Evolutionary conservation across 2,797 vertebrate species (phyloP).

Genomic region (Carapus acus): DNA sequence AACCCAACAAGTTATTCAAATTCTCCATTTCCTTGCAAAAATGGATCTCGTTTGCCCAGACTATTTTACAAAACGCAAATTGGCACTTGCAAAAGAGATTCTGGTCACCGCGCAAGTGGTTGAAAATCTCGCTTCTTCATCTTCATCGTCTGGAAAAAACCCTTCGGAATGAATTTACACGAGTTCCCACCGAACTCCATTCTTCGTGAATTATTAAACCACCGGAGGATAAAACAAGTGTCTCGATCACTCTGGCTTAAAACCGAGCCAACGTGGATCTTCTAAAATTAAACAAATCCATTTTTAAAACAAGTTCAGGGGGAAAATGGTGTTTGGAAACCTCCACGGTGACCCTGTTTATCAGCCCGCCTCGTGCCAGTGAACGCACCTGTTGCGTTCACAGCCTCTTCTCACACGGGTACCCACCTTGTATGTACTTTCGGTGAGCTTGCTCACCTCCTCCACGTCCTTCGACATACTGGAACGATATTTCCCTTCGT

Average conservation of each 20-base stretch:
- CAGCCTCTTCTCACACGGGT: slow-evolving; percentile 5
- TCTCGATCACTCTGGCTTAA: background rate
- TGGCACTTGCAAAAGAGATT: too few species aligned
- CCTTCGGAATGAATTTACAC: too few species aligned
- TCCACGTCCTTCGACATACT: slow-evolving; percentile 85
- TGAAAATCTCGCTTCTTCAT: too few species aligned
- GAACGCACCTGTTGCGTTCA: slow-evolving; percentile 54
- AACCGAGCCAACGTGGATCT: too few species aligned
- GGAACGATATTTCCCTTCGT: slow-evolving; percentile 24
- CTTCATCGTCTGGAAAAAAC: too few species aligned
- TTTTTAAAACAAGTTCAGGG: background rate
- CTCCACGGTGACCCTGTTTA: background rate
- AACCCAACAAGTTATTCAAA: too few species aligned
- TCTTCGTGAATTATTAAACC: background rate
- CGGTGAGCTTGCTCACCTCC: slow-evolving; percentile 89
- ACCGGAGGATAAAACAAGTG: background rate
- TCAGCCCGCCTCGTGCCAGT: background rate
- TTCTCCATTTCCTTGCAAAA: too few species aligned
- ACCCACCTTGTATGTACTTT: slow-evolving; percentile 89
- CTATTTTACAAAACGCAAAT: background rate
- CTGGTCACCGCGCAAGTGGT: too few species aligned
- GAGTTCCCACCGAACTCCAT: background rate
- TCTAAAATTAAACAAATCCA: background rate
- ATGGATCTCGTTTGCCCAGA: slow-evolving; percentile 2
- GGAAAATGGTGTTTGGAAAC: background rate